Evolutionary conservation across 2,888 invertebrate species (phyloP), one percentile per base, ranked within the genome.

Genomic region (Sussaba pulchella): DNA sequence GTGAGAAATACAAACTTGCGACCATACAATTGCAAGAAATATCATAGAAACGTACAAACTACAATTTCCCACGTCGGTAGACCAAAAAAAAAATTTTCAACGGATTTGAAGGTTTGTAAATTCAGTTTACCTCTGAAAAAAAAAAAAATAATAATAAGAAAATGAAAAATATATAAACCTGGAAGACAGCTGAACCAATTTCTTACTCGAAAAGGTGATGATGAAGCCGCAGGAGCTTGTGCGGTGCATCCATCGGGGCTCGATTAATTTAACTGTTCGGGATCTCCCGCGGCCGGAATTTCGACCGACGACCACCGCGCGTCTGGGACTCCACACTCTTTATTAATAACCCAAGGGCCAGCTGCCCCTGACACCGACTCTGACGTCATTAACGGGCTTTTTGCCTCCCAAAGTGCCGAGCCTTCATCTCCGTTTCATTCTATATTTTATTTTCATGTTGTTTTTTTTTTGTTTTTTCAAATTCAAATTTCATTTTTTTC

Each of bases 301-400:
- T 85, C 84, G 66, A 63, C 83, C 64, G 83, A 82, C 85, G 84
- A 82, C 79, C 80, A 82, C 71, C 78, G 81, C 67, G 78, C 69
- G 82, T 74, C 81, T 82, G 85, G 72, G 79, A 79, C 69, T 69
- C n/a, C 77, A 72, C 76, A 59, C 85, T 84, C 87, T 91, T 90
- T 91, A 91, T 91, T 91, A 91, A 91, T 91, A 91, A 91, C 89
- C 86, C n/a, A 82, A 87, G 88, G 86, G 61, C 69, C 91, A 91
- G 92, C 91, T 91, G 91, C 87, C 85, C 84, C 50, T 21, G n/a
- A n/a, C n/a, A 43, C 12, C 82, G 67, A 81, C 86, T 85, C 85
- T 87, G 90, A 89, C 88, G 89, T 91, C 90, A 90, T 92, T 91
- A 91, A 87, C 83, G 74, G 82, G 85, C 87, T 89, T 88, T 90